Base-by-base conservation (phyloP, 1,140 invertebrate species). In the Danaus plexippus region DNA sequence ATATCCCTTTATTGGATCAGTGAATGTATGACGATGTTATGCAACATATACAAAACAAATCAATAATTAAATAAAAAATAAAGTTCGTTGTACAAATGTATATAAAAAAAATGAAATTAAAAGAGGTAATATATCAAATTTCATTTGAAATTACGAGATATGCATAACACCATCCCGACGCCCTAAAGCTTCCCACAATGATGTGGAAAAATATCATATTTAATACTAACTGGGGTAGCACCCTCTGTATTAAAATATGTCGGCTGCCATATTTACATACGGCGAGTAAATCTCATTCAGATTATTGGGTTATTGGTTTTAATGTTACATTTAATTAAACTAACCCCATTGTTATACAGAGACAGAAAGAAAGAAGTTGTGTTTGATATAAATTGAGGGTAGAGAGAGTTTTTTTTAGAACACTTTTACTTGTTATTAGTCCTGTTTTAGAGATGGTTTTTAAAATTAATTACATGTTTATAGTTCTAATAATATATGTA, bases 201-300 rank as follows among this genome's bases (percentile, higher is more conserved):
- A 82, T 79, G 79, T 77, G 74, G 75, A 82, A 80, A 82, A 82
- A 82, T 80, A 82, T 78, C 71, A 64, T 67, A 80, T 82, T 81
- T 80, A 81, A 79, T 80, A 80, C 70, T 72, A 67, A 76, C 75
- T 74, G 47, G 58, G 52, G 54, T 47, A 44, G 57, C 54, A 67
- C 63, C 66, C 57, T 59, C 54, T 46, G 51, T 69, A 69, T 66
- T 69, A 66, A 61, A 64, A 69, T 70, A 72, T 75, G 70, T 67
- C 62, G 59, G 57, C 48, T 62, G 62, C 63, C 71, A 66, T 55
- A 67, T 71, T 77, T 75, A 69, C 73, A 73, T 76, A 74, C 64
- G 69, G 62, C 63, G 54, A 50, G 43, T 54, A 51, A 50, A 54
- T 59, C 57, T 40, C 32, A 51, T 60, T 54, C 48, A 43, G n/a